Conservation (phyloP, 2,113 vertebrate species). For the Peromyscus maniculatus region DNA sequence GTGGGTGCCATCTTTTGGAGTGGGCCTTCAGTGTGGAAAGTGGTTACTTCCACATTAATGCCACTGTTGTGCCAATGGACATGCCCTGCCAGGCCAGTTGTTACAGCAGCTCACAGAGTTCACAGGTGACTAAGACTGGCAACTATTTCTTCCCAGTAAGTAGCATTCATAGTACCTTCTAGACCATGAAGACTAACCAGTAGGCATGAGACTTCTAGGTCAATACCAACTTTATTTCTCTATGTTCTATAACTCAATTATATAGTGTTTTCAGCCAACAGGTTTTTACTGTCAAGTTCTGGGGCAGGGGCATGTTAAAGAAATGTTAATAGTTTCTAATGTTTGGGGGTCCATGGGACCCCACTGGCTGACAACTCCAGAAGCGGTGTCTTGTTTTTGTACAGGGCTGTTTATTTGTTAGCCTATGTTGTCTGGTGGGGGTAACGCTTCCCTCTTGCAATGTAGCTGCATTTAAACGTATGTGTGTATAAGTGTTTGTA, state of each 20-base stretch:
- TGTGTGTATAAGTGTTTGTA: neutral
- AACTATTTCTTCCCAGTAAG: neutral
- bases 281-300: neutral
- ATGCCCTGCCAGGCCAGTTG: neutral
- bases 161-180: neutral
- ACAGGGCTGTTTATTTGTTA: neutral
- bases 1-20: neutral
- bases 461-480: neutral
- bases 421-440: neutral
- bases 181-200: neutral
- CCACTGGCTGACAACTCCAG: neutral
- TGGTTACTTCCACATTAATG: neutral
- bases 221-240: neutral
- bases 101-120: neutral
- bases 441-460: too few relatives aligned
- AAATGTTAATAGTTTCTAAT: neutral
- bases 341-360: neutral
- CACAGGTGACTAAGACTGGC: neutral
- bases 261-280: neutral
- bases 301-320: too few relatives aligned
- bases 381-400: neutral
- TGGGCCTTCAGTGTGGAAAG: neutral
- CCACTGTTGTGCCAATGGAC: fast-evolving
- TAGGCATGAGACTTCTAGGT: neutral
- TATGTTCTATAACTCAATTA: neutral